phyloP scores from a whole-genome alignment of 2,113 vertebrate species.

The Oenanthe oenanthe region DNA sequence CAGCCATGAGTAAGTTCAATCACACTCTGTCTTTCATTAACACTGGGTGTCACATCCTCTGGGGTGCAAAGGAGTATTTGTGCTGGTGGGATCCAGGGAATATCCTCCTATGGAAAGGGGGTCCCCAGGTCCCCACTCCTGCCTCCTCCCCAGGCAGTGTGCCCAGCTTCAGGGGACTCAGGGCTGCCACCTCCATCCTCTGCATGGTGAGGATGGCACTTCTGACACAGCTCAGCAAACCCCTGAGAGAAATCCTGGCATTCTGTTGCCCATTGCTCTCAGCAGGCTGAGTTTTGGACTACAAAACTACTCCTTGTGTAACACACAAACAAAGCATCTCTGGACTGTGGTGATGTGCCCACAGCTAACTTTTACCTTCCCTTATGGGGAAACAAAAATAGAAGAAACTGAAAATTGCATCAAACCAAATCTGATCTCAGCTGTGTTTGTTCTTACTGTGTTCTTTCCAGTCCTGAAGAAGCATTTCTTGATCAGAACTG shows the following conservation, averaged over 20 bases:
- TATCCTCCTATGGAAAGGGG: not conserved
- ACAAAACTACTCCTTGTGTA: not conserved
- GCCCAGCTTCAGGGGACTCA: not conserved
- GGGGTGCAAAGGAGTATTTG: not conserved
- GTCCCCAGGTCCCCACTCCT: fast-evolving
- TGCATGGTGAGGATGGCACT: not conserved
- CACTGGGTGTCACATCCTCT: not conserved
- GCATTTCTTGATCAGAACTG: not conserved
- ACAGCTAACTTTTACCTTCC: not conserved
- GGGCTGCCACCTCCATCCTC: not conserved
- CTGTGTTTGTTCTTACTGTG: not conserved
- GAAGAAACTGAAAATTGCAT: not conserved
- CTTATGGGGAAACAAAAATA: not conserved
- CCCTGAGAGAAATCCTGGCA: not conserved
- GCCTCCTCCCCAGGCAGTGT: fast-evolving
- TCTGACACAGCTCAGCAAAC: not conserved
- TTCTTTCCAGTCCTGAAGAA: not conserved
- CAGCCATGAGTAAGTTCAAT: not conserved
- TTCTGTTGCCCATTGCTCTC: not conserved
- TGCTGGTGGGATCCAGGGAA: not conserved
- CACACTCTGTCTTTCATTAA: not conserved
- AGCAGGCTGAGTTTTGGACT: not conserved
- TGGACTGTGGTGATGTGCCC: not conserved
- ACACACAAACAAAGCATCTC: not conserved
- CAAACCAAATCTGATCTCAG: not conserved